A percentile compares a stretch with the other conserved stretches of the same genome.
These are phyloP conservation scores for Ephydatia muelleri DNA, from an alignment of 37 sponge, comb jelly and placozoan species.

Conservation along the genomic window DNA sequence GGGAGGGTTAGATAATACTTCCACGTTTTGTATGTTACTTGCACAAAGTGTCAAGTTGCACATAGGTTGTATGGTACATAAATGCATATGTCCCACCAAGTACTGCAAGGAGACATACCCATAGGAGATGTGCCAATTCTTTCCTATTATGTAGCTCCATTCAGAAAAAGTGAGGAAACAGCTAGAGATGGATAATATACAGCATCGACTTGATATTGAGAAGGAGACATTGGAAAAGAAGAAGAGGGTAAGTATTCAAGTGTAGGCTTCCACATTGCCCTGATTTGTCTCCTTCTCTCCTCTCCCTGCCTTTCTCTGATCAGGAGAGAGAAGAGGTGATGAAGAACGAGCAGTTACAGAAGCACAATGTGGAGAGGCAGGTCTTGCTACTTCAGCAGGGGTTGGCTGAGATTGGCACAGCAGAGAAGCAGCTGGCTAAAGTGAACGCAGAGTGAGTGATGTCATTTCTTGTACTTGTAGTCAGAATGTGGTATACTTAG, in stretches of 20 bases:
- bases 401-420: conserved; percentile 6
- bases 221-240: conserved; percentile 38
- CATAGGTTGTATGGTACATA: too few species aligned
- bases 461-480: neutral
- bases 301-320: neutral
- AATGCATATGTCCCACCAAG: too few species aligned
- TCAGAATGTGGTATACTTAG: neutral
- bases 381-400: conserved; percentile 24
- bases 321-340: conserved; percentile 36
- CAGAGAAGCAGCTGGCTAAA: neutral
- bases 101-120: too few species aligned
- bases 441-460: conserved; percentile 13
- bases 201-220: conserved; percentile 54
- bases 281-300: neutral
- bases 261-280: neutral
- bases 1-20: too few species aligned
- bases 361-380: conserved; percentile 49
- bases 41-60: too few species aligned
- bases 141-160: conserved; percentile 33
- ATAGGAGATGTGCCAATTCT: too few species aligned
- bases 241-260: conserved; percentile 36
- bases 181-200: conserved; percentile 47
- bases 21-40: too few species aligned
- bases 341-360: conserved; percentile 50
- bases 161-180: conserved; percentile 48